Base-by-base conservation (phyloP, 92 coral and sea anemone species). In the Desmophyllum pertusum region DNA sequence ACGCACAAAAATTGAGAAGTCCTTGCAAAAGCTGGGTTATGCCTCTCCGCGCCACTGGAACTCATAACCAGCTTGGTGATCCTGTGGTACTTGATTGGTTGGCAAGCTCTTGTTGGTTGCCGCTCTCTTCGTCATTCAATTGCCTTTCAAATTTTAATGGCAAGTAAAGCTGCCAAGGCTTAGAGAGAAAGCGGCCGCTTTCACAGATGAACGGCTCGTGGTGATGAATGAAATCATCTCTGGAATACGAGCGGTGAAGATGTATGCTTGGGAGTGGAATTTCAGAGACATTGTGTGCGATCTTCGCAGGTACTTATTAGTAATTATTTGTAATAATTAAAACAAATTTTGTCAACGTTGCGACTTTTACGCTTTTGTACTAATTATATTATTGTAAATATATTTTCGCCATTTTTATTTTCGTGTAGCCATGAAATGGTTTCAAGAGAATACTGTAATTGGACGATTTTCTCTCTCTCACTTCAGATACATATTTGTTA, bases 1-100 rank as follows among this genome's bases (percentile, higher is more conserved):
- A 75, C 37, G 80, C 66, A 33, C 80, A 75, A 35, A 75, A 75
- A n/a, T 75, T 17, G 80, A 75, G 36, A 52, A 51, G 66, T 75
- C 43, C 45, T 19, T 75, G 80, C 51, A 52, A 19, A 1, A 38
- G 5, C 11, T 75, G 5, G 63, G 63, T 10, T 15, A 51, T 42
- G 37, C 51, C 19, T 75, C 15, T 33, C 67, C 10, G 66, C 53
- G 30, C 80, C 80, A 15, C 36, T 75, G 29, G 80, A 75, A n/a
- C 40, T 75, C 3, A 38, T 15, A 19, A 50, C 37, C 46, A 75
- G 43, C 66, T 36, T 75, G 66, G 29, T 75, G 3, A 75, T 75
- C 18, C 80, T 75, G 43, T 75, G 80, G 80, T 75, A 75, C 80
- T 38, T 75, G 64, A 52, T 75, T 75, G 65, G 80, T 29, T 75